Conservation (phyloP, 1,140 invertebrate genomes). For the Chymomyza costata region DNA sequence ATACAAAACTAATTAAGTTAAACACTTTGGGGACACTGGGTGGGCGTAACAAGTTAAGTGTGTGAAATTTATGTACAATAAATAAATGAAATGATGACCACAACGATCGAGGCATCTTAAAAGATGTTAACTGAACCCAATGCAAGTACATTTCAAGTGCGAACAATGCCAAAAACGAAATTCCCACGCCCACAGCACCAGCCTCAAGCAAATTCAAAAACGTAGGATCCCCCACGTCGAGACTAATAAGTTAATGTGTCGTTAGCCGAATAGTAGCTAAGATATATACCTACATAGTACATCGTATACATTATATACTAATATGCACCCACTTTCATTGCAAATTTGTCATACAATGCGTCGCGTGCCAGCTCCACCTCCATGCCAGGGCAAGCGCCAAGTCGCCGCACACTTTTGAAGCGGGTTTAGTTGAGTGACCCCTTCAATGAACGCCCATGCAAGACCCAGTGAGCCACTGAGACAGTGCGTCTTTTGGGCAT, state of each 20-base stretch:
- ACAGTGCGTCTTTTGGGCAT: too few species aligned
- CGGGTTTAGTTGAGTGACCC: constrained; percentile 60
- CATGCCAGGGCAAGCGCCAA: background rate
- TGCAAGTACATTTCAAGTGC: constrained; percentile 40
- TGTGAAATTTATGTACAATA: constrained; percentile 61
- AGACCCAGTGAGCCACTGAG: constrained; percentile 1
- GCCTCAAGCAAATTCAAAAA: too few species aligned
- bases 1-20: constrained; percentile 70
- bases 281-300: too few species aligned
- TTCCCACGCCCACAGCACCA: constrained; percentile 62
- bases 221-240: too few species aligned
- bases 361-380: constrained; percentile 31
- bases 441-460: too few species aligned
- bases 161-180: constrained; percentile 1
- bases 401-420: constrained; percentile 50
- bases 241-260: too few species aligned
- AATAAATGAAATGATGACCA: constrained; percentile 32
- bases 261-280: too few species aligned
- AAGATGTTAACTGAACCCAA: constrained; percentile 8
- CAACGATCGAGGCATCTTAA: background rate
- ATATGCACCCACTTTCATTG: constrained; percentile 7
- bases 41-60: constrained; percentile 14
- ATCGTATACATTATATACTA: too few species aligned
- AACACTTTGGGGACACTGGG: constrained; percentile 38
- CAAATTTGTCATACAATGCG: constrained; percentile 31